Evolutionary conservation across 2,113 vertebrate species (phyloP).

Genomic region (Periophthalmodon schlosseri): DNA sequence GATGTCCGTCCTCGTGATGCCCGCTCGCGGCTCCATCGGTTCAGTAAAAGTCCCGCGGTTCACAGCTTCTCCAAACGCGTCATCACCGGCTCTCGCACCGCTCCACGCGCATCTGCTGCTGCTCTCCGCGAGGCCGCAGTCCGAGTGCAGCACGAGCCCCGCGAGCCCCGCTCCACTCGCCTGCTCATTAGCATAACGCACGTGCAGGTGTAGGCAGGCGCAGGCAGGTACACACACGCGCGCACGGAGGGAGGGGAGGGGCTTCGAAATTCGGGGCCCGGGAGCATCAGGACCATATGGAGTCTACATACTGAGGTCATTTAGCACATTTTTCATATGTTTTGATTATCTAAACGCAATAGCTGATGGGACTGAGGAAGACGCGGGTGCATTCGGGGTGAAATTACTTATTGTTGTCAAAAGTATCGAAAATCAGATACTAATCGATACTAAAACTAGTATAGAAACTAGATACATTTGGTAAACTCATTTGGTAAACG

Average conservation of each 20-base stretch:
- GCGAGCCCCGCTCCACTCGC: slow-evolving; percentile 52
- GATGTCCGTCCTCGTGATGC: neutral
- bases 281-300: no score
- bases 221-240: neutral
- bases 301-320: no score
- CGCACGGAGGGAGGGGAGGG: neutral
- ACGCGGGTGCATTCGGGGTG: no score
- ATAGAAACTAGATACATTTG: no score
- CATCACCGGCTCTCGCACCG: slow-evolving; percentile 54
- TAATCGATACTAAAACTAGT: no score
- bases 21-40: slow-evolving; percentile 7
- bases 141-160: slow-evolving; percentile 46
- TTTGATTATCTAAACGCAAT: no score
- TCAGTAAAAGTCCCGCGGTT: neutral
- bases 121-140: slow-evolving; percentile 59
- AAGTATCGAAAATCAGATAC: no score
- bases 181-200: slow-evolving; percentile 76
- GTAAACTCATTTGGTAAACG: no score
- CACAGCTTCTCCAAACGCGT: neutral
- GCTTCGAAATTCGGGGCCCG: no score
- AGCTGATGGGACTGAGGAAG: no score
- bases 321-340: no score
- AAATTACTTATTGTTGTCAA: no score
- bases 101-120: slow-evolving; percentile 40
- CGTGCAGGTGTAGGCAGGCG: neutral